These are phyloP conservation scores for Gonocerus acuteangulatus DNA, from an alignment of 2,888 invertebrate species.

Conservation along the genomic window DNA sequence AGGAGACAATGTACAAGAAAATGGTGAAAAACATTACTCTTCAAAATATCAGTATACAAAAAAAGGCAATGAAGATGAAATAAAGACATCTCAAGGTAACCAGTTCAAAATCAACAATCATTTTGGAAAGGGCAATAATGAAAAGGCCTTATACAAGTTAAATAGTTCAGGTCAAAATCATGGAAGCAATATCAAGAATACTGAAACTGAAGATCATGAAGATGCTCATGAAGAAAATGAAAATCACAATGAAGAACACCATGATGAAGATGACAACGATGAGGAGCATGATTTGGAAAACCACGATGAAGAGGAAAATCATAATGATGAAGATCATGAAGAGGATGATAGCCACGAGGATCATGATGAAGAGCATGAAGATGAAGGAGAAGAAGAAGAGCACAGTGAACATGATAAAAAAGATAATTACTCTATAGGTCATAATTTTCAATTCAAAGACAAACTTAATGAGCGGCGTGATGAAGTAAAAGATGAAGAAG, in stretches of 20 bases:
- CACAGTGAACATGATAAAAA: no score
- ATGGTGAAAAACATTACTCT: not conserved
- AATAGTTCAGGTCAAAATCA: no score
- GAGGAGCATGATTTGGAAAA: not conserved
- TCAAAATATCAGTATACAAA: not conserved
- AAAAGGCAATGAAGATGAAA: conserved; percentile 3
- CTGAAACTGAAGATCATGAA: not conserved
- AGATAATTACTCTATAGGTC: no score
- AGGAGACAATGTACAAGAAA: not conserved
- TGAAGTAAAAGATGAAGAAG: not conserved
- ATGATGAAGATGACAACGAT: not conserved
- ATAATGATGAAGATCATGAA: conserved; percentile 2
- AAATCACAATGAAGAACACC: not conserved
- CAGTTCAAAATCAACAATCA: no score
- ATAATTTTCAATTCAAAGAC: not conserved
- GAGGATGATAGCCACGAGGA: not conserved
- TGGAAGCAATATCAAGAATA: no score
- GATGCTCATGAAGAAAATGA: not conserved
- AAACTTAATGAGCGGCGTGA: not conserved
- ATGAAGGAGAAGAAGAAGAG: not conserved
- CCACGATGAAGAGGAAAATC: conserved; percentile 8
- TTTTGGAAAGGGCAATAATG: no score
- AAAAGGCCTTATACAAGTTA: no score
- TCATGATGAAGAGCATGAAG: not conserved
- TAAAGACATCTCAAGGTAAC: not conserved